Evolutionary conservation across 2,888 invertebrate genomes (phyloP), one percentile per base, ranked within the genome.

Genomic region (Drosophila anomelani): DNA sequence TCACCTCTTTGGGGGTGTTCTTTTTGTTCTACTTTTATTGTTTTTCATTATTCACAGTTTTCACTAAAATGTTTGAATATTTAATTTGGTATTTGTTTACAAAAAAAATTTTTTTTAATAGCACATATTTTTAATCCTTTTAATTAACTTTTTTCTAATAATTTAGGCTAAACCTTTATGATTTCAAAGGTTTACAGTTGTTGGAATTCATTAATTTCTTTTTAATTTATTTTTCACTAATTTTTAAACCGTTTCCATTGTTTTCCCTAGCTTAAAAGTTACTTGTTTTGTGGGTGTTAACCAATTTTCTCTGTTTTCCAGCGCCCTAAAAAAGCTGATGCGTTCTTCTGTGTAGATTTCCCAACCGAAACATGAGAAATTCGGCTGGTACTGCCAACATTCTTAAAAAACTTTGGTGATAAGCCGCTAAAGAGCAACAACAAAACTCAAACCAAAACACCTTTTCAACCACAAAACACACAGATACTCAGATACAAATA

Each of bases 361-460:
- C 47, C 67, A 68, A 68, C 69, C 15, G 15, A 57, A 67, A 70
- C 67, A 70, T 68, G 59, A 58, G 68, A 68, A 70, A 36, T 49
- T 58, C 10, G 17, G 26, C 53, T n/a, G 53, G 53, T 44, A 23
- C 49, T 41, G 1, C 64, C 74, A 51, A 26, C 71, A 64, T 77
- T 82, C 84, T 86, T 81, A 84, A 64, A 81, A 88, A 86, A 74
- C 38, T 51, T 64, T 66, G 75, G 56, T 81, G 85, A 83, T 83
- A 83, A 83, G 88, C 83, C 77, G 67, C 86, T 53, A 83, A 34
- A 34, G 39, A 69, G 68, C 67, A 67, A 68, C 49, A 67, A 68
- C 49, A 39, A 38, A 53, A 38, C 62, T 62, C 10, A 34, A 13
- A 63, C 68, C 54, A 34, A 73, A 55, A 64, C 41, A 56, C 57